A percentile compares a stretch with the other conserved stretches of the same genome.
Conservation (phyloP, 92 coral and sea anemone genomes). For the Pocillopora grandis region DNA sequence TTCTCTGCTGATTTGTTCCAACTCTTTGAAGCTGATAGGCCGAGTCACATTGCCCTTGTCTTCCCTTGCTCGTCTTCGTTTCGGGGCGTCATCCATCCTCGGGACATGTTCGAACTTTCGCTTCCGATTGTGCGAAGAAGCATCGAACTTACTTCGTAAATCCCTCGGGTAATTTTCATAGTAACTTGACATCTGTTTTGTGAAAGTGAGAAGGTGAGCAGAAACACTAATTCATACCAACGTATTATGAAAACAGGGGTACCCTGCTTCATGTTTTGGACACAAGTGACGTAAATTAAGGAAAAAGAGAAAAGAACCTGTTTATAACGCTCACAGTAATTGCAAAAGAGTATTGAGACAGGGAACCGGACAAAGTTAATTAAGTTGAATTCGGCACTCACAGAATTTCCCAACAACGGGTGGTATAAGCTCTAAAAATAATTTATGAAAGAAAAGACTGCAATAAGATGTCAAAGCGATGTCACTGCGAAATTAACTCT, state of each 20-base stretch:
- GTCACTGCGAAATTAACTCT: too few species aligned
- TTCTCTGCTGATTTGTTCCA: slow-evolving; percentile 33
- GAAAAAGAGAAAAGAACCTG: too few species aligned
- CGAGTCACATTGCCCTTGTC: background rate
- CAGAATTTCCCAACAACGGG: too few species aligned
- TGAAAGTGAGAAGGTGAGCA: background rate
- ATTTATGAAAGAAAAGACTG: too few species aligned
- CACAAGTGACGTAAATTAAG: too few species aligned
- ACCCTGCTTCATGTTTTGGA: too few species aligned
- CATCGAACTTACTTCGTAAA: background rate
- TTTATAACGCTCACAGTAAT: too few species aligned
- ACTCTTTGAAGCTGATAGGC: slow-evolving; percentile 38
- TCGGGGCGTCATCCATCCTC: background rate
- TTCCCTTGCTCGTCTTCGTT: background rate
- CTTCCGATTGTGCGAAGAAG: background rate
- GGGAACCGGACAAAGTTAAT: too few species aligned
- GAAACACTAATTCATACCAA: background rate
- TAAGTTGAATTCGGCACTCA: too few species aligned
- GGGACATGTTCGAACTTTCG: slow-evolving; percentile 1
- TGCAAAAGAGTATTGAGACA: too few species aligned
- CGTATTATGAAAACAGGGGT: background rate
- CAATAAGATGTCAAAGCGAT: too few species aligned
- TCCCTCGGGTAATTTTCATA: background rate
- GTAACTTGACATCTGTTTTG: slow-evolving; percentile 6
- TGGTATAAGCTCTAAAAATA: too few species aligned